phyloP scores from a whole-genome alignment of 2,113 vertebrate species.

The Engraulis encrasicolus region DNA sequence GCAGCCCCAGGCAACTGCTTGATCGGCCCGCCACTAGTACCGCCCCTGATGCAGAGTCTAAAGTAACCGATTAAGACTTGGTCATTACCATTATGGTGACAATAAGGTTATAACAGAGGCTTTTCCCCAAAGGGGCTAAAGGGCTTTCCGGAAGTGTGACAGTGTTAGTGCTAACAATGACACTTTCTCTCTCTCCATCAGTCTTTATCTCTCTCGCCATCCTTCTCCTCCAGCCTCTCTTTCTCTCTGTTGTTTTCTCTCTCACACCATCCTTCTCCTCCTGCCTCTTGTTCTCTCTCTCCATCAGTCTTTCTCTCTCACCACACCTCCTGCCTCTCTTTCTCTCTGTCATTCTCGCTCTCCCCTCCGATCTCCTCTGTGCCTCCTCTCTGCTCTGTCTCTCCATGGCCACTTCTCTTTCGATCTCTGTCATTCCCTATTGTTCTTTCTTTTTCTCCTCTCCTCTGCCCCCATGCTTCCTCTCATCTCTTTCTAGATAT shows the following conservation, averaged over 20 bases:
- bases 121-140: no score
- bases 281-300: not conserved
- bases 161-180: no score
- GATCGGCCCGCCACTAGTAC: fast-evolving
- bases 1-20: no score
- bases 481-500: not conserved
- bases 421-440: not conserved
- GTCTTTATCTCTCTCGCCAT: not conserved
- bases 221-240: not conserved
- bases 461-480: not conserved
- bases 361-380: not conserved
- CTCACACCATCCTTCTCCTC: no score
- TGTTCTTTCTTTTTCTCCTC: not conserved
- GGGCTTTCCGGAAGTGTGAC: no score
- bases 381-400: not conserved
- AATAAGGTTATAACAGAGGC: no score
- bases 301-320: not conserved
- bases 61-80: no score
- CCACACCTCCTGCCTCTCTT: not conserved
- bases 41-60: not conserved
- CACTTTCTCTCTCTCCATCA: not conserved
- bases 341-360: not conserved
- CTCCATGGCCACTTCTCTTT: not conserved
- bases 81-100: no score
- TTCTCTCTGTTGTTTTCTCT: not conserved